Base-by-base conservation (phyloP, 2,888 invertebrate species). In the Criorhina ranunculi region DNA sequence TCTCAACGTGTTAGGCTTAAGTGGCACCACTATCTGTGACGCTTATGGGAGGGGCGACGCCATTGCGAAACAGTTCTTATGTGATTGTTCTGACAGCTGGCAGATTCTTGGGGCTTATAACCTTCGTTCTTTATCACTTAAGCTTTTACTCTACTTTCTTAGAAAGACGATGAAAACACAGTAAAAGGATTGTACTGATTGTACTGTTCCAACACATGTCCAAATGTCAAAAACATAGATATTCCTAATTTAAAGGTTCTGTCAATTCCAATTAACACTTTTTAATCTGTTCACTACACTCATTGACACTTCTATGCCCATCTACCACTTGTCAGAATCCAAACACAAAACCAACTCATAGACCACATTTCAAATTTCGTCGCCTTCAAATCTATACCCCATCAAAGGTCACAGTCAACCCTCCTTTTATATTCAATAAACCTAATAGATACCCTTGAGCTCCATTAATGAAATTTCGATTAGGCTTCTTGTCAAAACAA, bases 391-490 rank as follows among this genome's bases (percentile, higher is more conserved):
- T 59, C 29, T n/a, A n/a, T n/a, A 29, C n/a, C 15, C 62, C 11
- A 31, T 15, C 42, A 42, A 53, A 44, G 53, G 62, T 73, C 62
- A 64, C 64, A 46, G 15, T 66, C 33, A 53, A 44, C 42, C 42
- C 35, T 2, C 17, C 12, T 44, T 49, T n/a, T n/a, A n/a, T 69
- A 72, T 67, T 67, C 53, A 51, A 40, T 73, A 67, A 53, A 35
- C 37, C 33, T 72, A 44, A 44, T 46, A 37, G 53, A 51, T 55
- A 79, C 62, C 79, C 83, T 75, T 55, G 62, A 79, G 83, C 51
- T 69, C 62, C 62, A 79, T 72, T 79, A 72, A 79, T 73, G 44
- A 79, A 75, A 57, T 69, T 83, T 73, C 60, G 66, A 72, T 59
- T 72, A 51, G 62, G 55, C 31, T 42, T 75, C 42, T 69, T 64